phyloP scores from a whole-genome alignment of 2,888 invertebrate genomes.

The Conomelus anceps region DNA sequence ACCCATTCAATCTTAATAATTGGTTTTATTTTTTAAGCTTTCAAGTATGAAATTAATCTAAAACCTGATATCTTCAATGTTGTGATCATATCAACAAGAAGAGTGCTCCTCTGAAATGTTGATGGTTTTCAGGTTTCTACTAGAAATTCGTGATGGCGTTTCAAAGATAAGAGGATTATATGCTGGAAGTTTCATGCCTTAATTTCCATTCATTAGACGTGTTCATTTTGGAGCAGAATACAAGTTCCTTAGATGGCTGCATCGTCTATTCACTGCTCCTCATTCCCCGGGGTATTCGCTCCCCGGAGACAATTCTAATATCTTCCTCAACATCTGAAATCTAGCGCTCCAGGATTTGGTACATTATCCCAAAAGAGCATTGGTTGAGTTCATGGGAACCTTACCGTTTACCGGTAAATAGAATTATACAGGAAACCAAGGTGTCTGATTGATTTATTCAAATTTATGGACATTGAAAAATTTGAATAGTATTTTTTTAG shows the following conservation, averaged over 20 bases:
- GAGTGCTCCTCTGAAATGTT: not conserved
- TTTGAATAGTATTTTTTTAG: too few species aligned
- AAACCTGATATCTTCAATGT: not conserved
- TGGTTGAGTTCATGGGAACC: not conserved
- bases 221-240: not conserved
- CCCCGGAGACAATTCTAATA: not conserved
- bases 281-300: not conserved
- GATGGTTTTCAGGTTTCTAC: not conserved
- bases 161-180: not conserved
- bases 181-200: not conserved
- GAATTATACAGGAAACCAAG: too few species aligned
- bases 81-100: not conserved
- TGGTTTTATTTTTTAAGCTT: too few species aligned
- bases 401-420: too few species aligned
- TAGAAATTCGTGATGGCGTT: not conserved
- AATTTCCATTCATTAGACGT: not conserved
- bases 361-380: not conserved
- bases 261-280: too few species aligned
- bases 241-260: not conserved
- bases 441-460: too few species aligned
- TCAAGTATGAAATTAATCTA: not conserved
- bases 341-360: not conserved
- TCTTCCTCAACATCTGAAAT: not conserved
- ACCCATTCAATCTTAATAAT: too few species aligned
- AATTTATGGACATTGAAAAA: too few species aligned